Conservation (phyloP, 2,113 vertebrate species). For the Micromys minutus region DNA sequence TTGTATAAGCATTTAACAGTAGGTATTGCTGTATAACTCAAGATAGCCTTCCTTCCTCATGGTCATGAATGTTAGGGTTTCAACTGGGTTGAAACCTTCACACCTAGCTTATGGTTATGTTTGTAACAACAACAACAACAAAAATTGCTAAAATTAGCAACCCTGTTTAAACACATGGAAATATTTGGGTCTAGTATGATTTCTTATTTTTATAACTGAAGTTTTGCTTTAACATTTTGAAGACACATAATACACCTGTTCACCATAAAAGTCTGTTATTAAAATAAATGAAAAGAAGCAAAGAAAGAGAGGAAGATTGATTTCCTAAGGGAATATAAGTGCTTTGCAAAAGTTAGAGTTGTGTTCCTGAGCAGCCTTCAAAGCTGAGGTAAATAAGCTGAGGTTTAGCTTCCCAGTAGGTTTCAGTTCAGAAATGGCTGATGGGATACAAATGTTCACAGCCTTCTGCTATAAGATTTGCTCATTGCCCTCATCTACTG, state of each 20-base stretch:
- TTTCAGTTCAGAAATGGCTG: constrained; percentile 64
- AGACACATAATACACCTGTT: background rate
- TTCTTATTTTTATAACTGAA: background rate
- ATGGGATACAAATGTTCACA: constrained; percentile 44
- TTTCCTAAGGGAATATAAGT: constrained; percentile 52
- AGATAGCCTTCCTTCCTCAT: background rate
- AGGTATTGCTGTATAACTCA: background rate
- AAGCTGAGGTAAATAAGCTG: constrained; percentile 66
- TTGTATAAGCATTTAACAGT: no score
- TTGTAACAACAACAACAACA: background rate
- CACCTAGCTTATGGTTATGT: background rate
- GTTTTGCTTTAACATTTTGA: background rate
- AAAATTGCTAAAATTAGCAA: constrained; percentile 3
- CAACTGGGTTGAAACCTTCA: background rate
- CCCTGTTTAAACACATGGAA: background rate
- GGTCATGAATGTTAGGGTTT: background rate
- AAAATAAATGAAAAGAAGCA: background rate
- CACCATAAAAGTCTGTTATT: background rate
- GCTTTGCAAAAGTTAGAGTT: constrained; percentile 54
- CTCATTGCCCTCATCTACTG: constrained; percentile 49
- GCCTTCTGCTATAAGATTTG: constrained; percentile 50
- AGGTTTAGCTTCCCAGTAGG: constrained; percentile 36
- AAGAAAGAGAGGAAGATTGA: background rate
- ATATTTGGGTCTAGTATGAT: background rate
- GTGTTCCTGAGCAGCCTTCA: constrained; percentile 38